Evolutionary conservation across 2,797 vertebrate species (phyloP).

Genomic region (Discoglossus pictus): DNA sequence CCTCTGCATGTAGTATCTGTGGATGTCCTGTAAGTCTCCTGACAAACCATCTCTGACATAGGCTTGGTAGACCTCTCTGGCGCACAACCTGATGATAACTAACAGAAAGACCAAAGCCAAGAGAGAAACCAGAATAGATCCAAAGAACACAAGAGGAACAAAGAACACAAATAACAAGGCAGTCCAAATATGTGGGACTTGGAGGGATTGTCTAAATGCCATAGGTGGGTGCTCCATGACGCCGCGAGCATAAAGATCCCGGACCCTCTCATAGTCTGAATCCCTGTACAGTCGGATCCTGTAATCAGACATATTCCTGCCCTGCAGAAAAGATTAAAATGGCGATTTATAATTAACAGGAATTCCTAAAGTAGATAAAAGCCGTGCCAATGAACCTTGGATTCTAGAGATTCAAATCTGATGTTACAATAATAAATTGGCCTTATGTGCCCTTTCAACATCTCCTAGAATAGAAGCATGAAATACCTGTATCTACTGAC

Average conservation of each 20-base stretch:
- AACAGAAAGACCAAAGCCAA: slow-evolving; percentile 69
- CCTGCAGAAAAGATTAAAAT: background rate
- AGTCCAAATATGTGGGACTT: slow-evolving; percentile 62
- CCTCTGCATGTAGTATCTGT: slow-evolving; percentile 45
- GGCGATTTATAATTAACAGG: no score
- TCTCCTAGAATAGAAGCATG: no score
- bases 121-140: slow-evolving; percentile 71
- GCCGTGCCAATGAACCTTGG: no score
- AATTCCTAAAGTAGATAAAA: no score
- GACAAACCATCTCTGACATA: slow-evolving; percentile 67
- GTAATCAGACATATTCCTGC: slow-evolving; percentile 24
- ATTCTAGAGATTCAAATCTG: no score
- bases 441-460: no score
- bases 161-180: slow-evolving; percentile 68
- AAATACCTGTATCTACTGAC: no score
- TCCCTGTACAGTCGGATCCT: slow-evolving; percentile 43
- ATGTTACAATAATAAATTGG: no score
- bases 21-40: slow-evolving; percentile 64
- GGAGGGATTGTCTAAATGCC: slow-evolving; percentile 25
- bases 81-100: slow-evolving; percentile 62
- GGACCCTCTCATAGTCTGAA: slow-evolving; percentile 29
- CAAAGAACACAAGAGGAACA: slow-evolving; percentile 69
- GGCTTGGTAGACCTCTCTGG: slow-evolving; percentile 59
- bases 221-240: slow-evolving; percentile 27
- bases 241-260: slow-evolving; percentile 33